Conservation (phyloP, 2,797 vertebrate genomes). For the Parauchenoglanis ngamensis region DNA sequence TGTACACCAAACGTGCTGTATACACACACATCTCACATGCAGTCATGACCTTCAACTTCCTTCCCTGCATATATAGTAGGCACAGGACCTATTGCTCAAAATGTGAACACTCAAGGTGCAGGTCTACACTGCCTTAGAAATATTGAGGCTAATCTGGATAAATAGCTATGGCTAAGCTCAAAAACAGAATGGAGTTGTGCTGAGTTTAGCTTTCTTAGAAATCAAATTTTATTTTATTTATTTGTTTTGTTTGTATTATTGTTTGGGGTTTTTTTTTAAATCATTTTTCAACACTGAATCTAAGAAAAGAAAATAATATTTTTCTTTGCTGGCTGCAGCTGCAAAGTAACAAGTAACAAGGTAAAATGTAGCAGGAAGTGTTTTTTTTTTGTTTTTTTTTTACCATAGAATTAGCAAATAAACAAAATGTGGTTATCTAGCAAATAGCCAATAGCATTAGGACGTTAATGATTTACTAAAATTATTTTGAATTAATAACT, state of each 20-base stretch:
- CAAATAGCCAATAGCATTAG: not conserved
- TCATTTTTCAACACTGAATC: not conserved
- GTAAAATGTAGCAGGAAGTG: not conserved
- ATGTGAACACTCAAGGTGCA: slow-evolving; percentile 32
- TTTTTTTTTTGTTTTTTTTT: not conserved
- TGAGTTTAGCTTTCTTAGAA: not conserved
- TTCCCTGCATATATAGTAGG: slow-evolving; percentile 24
- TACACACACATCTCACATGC: slow-evolving; percentile 36
- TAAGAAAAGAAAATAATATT: not conserved
- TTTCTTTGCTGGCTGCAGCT: not conserved
- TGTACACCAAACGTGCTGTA: slow-evolving; percentile 21
- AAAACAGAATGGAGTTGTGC: not conserved
- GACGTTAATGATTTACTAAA: not conserved
- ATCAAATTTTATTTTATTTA: not conserved
- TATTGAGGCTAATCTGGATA: not conserved
- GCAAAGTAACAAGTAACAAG: not conserved
- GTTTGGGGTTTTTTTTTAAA: not conserved
- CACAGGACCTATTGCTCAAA: slow-evolving; percentile 25
- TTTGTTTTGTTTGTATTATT: not conserved
- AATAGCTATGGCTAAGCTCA: not conserved
- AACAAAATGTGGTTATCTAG: not conserved
- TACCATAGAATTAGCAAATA: not conserved
- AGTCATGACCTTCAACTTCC: slow-evolving; percentile 46
- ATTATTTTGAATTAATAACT: not conserved
- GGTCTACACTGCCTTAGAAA: not conserved